A percentile compares a stretch with the other conserved stretches of the same genome.
These are phyloP conservation scores for Heteractis magnifica DNA, from an alignment of 92 coral and sea anemone genomes.

Conservation along the genomic window DNA sequence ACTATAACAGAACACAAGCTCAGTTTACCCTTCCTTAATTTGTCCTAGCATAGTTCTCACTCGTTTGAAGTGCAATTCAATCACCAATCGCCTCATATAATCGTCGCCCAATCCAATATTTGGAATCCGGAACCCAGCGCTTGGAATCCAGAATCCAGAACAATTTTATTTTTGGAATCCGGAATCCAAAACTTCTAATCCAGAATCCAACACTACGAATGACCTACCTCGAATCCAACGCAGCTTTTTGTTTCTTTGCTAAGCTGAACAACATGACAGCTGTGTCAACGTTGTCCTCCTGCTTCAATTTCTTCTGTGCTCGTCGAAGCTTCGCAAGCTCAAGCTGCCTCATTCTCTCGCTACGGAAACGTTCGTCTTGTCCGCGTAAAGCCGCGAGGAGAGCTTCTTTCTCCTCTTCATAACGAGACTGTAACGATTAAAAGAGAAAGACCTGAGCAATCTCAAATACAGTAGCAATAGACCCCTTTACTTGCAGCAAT, in stretches of 20 bases:
- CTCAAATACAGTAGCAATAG: too few relatives aligned
- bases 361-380: slow-evolving; percentile 75
- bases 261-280: slow-evolving; percentile 88
- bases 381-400: slow-evolving; percentile 82
- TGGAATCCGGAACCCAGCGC: too few relatives aligned
- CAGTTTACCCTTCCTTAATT: too few relatives aligned
- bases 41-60: too few relatives aligned
- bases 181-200: neutral
- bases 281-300: slow-evolving; percentile 91
- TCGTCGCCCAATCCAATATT: too few relatives aligned
- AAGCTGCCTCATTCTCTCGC: slow-evolving; percentile 82
- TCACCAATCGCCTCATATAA: too few relatives aligned
- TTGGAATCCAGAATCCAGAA: too few relatives aligned
- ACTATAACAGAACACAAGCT: too few relatives aligned
- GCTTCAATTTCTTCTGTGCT: slow-evolving; percentile 78
- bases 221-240: slow-evolving; percentile 81
- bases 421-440: slow-evolving; percentile 67
- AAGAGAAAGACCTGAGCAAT: neutral
- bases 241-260: slow-evolving; percentile 82
- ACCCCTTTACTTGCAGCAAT: too few relatives aligned
- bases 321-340: slow-evolving; percentile 93
- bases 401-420: slow-evolving; percentile 93
- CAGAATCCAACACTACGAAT: neutral
- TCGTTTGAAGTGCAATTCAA: too few relatives aligned
- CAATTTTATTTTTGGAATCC: too few relatives aligned